These are phyloP conservation scores for Podarcis lilfordi DNA, from an alignment of 2,797 vertebrate species.

Conservation along the genomic window DNA sequence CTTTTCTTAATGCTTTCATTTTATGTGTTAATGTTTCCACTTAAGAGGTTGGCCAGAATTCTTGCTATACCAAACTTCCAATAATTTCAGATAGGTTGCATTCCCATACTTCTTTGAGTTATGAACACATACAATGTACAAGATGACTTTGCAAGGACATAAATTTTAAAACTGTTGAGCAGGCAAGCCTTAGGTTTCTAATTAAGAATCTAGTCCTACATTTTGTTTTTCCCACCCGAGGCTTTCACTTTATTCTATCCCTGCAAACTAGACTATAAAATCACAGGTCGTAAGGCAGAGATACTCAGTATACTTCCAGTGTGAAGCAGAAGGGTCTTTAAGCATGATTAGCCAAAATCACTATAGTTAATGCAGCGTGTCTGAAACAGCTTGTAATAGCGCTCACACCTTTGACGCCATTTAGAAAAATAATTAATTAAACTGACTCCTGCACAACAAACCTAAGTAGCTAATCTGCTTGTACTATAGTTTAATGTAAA, in stretches of 20 bases:
- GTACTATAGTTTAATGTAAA: background rate
- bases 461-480: background rate
- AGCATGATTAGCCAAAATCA: slow-evolving; percentile 1
- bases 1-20: too few species aligned
- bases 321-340: slow-evolving; percentile 4
- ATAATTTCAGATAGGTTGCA: too few species aligned
- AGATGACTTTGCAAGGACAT: background rate
- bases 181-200: background rate
- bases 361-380: background rate
- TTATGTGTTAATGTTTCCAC: too few species aligned
- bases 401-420: slow-evolving; percentile 3
- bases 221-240: background rate
- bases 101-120: background rate
- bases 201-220: background rate
- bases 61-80: too few species aligned
- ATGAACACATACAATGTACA: background rate
- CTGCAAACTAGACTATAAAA: background rate
- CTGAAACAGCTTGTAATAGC: background rate
- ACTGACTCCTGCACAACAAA: background rate
- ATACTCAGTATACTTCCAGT: background rate
- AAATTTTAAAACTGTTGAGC: background rate
- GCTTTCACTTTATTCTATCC: background rate
- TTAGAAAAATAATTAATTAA: slow-evolving; percentile 21
- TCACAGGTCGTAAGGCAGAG: background rate
- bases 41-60: too few species aligned